phyloP scores from a whole-genome alignment of 1,140 invertebrate genomes.

The Antheraea pernyi region DNA sequence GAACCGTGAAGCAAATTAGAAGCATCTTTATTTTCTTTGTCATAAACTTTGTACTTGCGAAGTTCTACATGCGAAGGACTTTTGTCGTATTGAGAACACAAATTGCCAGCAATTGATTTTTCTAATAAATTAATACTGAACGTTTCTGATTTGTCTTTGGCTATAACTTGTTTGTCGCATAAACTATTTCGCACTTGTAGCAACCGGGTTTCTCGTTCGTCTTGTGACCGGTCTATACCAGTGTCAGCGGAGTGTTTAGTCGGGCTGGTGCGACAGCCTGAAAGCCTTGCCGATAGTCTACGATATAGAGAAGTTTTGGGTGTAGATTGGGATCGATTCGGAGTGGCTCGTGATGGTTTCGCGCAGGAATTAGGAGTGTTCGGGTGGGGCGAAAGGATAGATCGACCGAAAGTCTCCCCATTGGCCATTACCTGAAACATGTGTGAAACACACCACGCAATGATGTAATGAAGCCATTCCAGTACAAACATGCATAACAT shows the following conservation, averaged over 20 bases:
- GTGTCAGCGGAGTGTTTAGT: slow-evolving; percentile 38
- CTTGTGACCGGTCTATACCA: slow-evolving; percentile 28
- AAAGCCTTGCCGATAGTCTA: slow-evolving; percentile 66
- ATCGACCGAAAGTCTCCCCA: slow-evolving; percentile 79
- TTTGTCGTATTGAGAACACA: slow-evolving; percentile 42
- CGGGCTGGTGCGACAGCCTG: slow-evolving; percentile 58
- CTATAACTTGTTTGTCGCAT: slow-evolving; percentile 44
- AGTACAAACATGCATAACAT: slow-evolving; percentile 68
- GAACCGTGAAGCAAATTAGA: slow-evolving; percentile 43
- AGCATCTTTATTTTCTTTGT: slow-evolving; percentile 64
- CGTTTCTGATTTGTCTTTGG: slow-evolving; percentile 46
- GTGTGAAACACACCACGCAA: slow-evolving; percentile 79
- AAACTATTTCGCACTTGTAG: slow-evolving; percentile 54
- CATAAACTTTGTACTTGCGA: slow-evolving; percentile 44
- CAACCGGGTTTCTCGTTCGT: slow-evolving; percentile 56
- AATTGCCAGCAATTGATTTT: slow-evolving; percentile 53
- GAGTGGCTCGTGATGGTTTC: slow-evolving; percentile 57
- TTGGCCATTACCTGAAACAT: slow-evolving; percentile 80
- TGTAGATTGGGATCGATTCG: slow-evolving; percentile 66
- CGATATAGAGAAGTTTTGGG: slow-evolving; percentile 73
- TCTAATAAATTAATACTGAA: slow-evolving; percentile 63
- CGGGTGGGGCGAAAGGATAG: slow-evolving; percentile 71
- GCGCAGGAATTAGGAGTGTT: slow-evolving; percentile 53
- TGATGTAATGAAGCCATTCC: slow-evolving; percentile 79
- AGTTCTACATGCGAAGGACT: slow-evolving; percentile 34